Percentiles rank a stretch among this genome's conserved stretches.
Evolutionary conservation across 1,140 invertebrate species (phyloP).

Genomic region (Penaeus chinensis): DNA sequence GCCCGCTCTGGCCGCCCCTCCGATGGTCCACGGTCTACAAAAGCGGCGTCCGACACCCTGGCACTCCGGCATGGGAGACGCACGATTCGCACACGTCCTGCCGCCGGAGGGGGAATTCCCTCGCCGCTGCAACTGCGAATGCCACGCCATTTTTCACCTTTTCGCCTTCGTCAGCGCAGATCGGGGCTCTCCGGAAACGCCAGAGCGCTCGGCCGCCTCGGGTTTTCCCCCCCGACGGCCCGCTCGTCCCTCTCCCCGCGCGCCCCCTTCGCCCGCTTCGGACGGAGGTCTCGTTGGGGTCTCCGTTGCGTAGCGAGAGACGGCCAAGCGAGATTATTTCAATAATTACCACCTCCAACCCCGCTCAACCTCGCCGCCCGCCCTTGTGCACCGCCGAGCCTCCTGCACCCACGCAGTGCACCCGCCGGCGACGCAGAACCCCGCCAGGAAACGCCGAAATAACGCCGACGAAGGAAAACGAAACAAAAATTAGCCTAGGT

Average conservation of each 20-base stretch:
- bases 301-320: constrained; percentile 9
- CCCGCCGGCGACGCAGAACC: too few relatives aligned
- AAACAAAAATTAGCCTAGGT: constrained; percentile 24
- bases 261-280: background rate
- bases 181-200: background rate
- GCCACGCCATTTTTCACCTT: too few relatives aligned
- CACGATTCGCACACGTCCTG: background rate
- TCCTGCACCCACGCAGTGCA: too few relatives aligned
- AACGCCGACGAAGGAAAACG: background rate
- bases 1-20: constrained; percentile 1
- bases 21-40: constrained; percentile 32
- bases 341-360: background rate
- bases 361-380: too few relatives aligned
- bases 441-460: too few relatives aligned
- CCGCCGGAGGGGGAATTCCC: too few relatives aligned
- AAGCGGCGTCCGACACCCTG: constrained; percentile 37
- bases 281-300: constrained; percentile 5
- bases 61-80: constrained; percentile 27
- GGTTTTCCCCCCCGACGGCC: too few relatives aligned
- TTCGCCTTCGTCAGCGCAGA: background rate
- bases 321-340: constrained; percentile 9
- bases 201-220: background rate
- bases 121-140: too few relatives aligned
- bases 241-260: too few relatives aligned
- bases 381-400: too few relatives aligned